Evolutionary conservation across 2,888 invertebrate genomes (phyloP).

Genomic region (Brachynemurus nebulosus): DNA sequence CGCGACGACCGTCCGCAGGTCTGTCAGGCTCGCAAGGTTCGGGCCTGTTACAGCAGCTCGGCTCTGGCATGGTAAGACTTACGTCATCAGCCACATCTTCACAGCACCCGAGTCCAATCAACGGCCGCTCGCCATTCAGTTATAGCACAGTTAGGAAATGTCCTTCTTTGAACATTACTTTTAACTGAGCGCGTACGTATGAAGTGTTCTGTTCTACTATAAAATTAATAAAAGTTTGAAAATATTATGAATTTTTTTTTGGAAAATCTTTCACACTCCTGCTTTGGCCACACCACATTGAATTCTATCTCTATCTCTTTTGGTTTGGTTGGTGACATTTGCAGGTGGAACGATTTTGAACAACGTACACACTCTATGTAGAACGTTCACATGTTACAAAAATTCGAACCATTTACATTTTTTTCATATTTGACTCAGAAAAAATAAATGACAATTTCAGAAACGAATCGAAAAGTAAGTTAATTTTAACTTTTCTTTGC

Average conservation of each 20-base stretch:
- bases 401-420: conserved; percentile 6
- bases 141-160: conserved; percentile 52
- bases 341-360: conserved; percentile 4
- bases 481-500: too few species aligned
- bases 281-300: conserved; percentile 25
- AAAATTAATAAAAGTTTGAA: too few species aligned
- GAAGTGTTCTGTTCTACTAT: conserved; percentile 10
- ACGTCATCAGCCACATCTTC: conserved; percentile 43
- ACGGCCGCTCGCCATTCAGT: conserved; percentile 39
- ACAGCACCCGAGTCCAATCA: conserved; percentile 31
- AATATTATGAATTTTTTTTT: not conserved
- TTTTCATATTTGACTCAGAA: too few species aligned
- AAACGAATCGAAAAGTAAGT: too few species aligned
- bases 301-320: conserved; percentile 6
- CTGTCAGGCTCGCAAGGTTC: conserved; percentile 58
- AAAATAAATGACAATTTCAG: too few species aligned
- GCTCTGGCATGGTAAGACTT: conserved; percentile 89
- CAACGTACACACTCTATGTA: not conserved
- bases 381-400: too few species aligned
- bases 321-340: conserved; percentile 7
- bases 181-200: conserved; percentile 39
- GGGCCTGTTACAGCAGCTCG: conserved; percentile 73
- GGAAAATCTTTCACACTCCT: conserved; percentile 24
- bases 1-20: conserved; percentile 59
- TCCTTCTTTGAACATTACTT: conserved; percentile 61